Evolutionary conservation across 2,888 invertebrate genomes (phyloP), one percentile per base, ranked within the genome.

Genomic region (Orthosia incerta): DNA sequence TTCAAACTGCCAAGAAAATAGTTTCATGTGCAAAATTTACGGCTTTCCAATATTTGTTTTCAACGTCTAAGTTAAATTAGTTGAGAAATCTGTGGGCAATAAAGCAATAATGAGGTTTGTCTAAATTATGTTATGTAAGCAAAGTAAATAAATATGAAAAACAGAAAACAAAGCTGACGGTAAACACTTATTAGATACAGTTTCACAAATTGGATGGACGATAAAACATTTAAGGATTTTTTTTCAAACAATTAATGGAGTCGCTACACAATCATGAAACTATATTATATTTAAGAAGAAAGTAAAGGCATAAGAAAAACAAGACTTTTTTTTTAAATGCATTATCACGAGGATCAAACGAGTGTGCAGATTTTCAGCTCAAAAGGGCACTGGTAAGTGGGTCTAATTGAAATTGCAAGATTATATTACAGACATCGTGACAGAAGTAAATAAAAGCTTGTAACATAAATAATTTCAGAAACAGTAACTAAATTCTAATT

Each of bases 21-120:
- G n/a, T 4, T 63, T 59, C 39, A 50, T 50, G 45, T 62, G 46
- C 60, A 63, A 55, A 64, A 64, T 20, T 55, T 50, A 55, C 18
- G 16, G 12, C 16, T 67, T 73, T 57, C 45, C 53, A 79, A 73
- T 77, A 74, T 59, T 67, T 80, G 31, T 64, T 67, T 50, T 39
- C 46, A 74, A 46, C 50, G 46, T 56, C 57, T 16, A 74, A 63
- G 66, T 76, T 69, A 69, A 60, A 48, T 77, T 60, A 55, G 66
- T 76, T 74, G 18, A 26, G 39, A 70, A 77, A 45, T 59, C 18
- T 60, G 55, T 50, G 53, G 50, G 23, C 51, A 61, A 15, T 61
- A 48, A n/a, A 80, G 26, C 51, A 74, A 67, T 78, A 64, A 59
- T 20, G 15, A 55, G 60, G 63, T 64, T 80, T 51, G 48, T 64